phyloP scores from a whole-genome alignment of 2,888 invertebrate genomes.

The Aphrophora alni region DNA sequence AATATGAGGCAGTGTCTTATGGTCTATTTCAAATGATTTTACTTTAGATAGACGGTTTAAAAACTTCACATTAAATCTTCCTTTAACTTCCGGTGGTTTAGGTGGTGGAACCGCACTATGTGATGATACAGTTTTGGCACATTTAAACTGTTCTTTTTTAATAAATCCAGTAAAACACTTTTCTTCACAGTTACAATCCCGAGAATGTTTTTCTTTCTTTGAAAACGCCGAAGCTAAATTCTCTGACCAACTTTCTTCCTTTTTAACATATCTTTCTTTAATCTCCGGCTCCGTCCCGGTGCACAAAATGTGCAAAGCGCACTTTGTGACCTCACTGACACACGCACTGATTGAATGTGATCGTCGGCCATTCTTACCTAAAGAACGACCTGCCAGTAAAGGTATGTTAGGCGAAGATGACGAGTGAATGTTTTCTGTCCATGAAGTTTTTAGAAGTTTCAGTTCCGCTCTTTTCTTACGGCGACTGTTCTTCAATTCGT shows the following conservation, averaged over 20 bases:
- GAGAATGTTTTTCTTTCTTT: conserved; percentile 26
- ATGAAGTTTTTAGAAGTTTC: conserved; percentile 22
- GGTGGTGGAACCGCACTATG: not conserved
- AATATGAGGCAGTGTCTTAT: too few species aligned
- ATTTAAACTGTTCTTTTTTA: not conserved
- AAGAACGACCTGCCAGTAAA: conserved; percentile 10
- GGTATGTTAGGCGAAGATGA: conserved; percentile 42
- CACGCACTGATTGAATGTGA: conserved; percentile 47
- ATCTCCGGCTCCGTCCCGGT: conserved; percentile 25
- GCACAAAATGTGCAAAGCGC: conserved; percentile 48
- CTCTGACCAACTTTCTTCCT: conserved; percentile 17
- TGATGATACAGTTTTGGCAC: not conserved
- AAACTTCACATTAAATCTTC: not conserved
- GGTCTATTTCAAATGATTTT: not conserved
- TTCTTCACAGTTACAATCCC: conserved; percentile 20
- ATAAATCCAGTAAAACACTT: not conserved
- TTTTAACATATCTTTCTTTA: conserved; percentile 3
- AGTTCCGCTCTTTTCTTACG: conserved; percentile 25
- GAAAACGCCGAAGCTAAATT: conserved; percentile 14
- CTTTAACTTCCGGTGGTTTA: conserved; percentile 15
- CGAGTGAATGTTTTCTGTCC: not conserved
- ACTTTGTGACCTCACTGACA: conserved; percentile 46
- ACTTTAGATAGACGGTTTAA: not conserved
- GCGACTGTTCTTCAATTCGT: conserved; percentile 43
- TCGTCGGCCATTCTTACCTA: conserved; percentile 14